Evolutionary conservation across 1,140 invertebrate species (phyloP), one percentile per base, ranked within the genome.

Genomic region (Leptoteleia sp.): DNA sequence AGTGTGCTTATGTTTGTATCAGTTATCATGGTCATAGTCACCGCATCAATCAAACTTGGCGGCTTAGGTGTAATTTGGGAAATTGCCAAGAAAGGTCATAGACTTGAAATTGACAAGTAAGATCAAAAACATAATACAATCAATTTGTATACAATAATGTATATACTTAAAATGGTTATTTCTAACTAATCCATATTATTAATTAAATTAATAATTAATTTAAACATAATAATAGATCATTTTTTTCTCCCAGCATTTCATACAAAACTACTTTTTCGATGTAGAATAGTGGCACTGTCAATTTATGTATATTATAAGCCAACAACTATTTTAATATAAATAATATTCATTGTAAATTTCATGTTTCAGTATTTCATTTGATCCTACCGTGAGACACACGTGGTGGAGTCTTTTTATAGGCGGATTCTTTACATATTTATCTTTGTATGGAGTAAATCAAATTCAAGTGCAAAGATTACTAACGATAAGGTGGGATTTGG

Each of bases 371-470:
- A 91, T 93, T 43, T 89, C 91, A 54, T 40, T 91, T 0, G 93
- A 96, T 90, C 95, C 94, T 8, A 93, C 92, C 3, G 90, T 91
- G 5, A 88, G 95, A 13, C 95, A 96, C 82, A 93, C 94, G 0
- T 92, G 95, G 87, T 96, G 94, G 91, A 92, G 92, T 17, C 88
- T 96, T 43, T 86, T 92, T 0, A 88, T 97, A 65, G 96, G 96
- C 9, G 95, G 95, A 4, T 90, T 91, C 38, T 94, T 96, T 83
- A 95, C 94, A 0, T 97, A 94, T 88, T 87, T 95, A 17, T 92
- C 94, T 17, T 85, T 97, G 0, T 96, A 96, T 88, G 95, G 93
- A 8, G 93, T 95, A 0, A 97, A 97, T 87, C 96, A 97, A 89
- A 85, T 88, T 62, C 86, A 88, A 80, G 82, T 88, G 48, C 86